A percentile compares a stretch with the other conserved stretches of the same genome.
Conservation (phyloP, 2,113 vertebrate genomes). For the Halichoerus grypus region DNA sequence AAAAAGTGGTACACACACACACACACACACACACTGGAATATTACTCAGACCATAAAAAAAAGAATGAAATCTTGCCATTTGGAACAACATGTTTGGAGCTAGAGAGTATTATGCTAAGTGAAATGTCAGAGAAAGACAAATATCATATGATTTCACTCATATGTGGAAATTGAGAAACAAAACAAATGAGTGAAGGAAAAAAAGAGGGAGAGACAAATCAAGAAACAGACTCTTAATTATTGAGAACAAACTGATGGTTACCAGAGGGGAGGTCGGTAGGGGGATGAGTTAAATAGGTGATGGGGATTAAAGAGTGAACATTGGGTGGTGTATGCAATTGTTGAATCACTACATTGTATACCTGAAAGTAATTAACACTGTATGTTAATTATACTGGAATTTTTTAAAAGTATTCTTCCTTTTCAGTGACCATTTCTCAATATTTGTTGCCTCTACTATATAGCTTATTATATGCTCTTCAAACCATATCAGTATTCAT, state of each 20-base stretch:
- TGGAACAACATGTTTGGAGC: too few species aligned
- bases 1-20: too few species aligned
- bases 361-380: neutral
- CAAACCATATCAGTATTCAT: conserved; percentile 34
- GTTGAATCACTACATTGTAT: neutral
- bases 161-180: neutral
- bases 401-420: neutral
- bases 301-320: neutral
- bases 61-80: too few species aligned
- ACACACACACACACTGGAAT: too few species aligned
- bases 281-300: neutral
- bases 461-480: neutral
- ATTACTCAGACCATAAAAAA: too few species aligned
- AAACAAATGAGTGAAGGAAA: neutral
- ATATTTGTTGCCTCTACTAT: neutral
- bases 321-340: neutral
- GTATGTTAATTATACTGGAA: neutral
- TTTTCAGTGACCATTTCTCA: neutral
- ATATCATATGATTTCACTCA: neutral
- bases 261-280: neutral
- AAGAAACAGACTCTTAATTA: neutral
- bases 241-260: neutral
- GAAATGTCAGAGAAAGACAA: too few species aligned
- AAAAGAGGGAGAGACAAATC: neutral
- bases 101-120: too few species aligned